Evolutionary conservation across 2,113 vertebrate species (phyloP).

Genomic region (Mesembrinibis cayennensis): DNA sequence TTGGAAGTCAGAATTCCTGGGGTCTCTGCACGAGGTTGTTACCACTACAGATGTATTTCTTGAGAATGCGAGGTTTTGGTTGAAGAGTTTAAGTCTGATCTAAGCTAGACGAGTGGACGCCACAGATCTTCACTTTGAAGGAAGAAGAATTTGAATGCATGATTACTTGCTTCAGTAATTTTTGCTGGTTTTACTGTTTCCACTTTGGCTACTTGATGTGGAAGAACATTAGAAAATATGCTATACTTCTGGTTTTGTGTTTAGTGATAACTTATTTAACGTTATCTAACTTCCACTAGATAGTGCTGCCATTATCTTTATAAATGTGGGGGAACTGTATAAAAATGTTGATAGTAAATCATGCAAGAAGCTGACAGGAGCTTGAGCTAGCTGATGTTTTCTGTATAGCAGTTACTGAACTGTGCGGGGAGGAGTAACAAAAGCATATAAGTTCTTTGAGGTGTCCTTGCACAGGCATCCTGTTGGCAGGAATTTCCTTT

Average conservation of each 20-base stretch:
- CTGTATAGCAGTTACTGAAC: not conserved
- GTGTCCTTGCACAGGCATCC: not conserved
- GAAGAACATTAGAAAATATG: not conserved
- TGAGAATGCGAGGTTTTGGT: constrained; percentile 1
- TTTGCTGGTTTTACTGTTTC: not conserved
- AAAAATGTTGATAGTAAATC: not conserved
- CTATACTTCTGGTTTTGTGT: not conserved
- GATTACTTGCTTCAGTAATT: not conserved
- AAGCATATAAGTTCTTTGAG: accelerated
- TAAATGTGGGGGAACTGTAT: accelerated
- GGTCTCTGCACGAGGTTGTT: constrained; percentile 41
- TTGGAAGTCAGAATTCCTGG: constrained; percentile 38
- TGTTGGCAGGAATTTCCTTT: not conserved
- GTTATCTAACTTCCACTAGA: not conserved
- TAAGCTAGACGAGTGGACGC: not conserved
- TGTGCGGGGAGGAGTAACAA: not conserved
- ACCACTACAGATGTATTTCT: constrained; percentile 39
- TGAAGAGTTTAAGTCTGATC: not conserved
- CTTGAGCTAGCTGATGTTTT: not conserved
- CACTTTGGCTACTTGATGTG: not conserved
- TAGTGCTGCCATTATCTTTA: accelerated
- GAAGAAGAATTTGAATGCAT: constrained; percentile 31
- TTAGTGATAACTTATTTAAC: not conserved
- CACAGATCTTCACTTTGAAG: not conserved
- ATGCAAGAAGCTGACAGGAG: not conserved